These are phyloP conservation scores for Otolemur crassicaudatus DNA, from an alignment of 2,797 vertebrate genomes.

Conservation along the genomic window DNA sequence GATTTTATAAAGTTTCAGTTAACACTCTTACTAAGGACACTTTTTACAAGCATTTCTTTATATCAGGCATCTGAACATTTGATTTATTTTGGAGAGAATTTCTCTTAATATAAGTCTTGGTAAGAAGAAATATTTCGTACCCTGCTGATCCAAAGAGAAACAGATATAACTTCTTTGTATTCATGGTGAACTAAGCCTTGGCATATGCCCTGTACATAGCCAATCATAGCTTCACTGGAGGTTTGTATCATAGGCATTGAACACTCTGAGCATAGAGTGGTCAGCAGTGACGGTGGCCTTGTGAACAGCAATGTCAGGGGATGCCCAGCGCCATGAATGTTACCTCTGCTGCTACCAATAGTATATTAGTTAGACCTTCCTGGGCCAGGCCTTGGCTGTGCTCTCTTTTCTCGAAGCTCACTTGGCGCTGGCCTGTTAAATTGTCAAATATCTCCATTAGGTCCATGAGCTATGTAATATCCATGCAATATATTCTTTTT, in stretches of 20 bases:
- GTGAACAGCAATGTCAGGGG: background rate
- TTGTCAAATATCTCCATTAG: background rate
- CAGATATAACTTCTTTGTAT: background rate
- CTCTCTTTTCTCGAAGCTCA: background rate
- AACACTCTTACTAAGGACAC: background rate
- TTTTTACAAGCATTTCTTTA: background rate
- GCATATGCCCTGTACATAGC: background rate
- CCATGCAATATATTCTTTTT: background rate
- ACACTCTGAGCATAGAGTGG: background rate
- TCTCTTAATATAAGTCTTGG: background rate
- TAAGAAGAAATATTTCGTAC: background rate
- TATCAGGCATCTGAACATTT: background rate
- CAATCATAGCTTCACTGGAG: background rate
- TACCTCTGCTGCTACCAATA: background rate
- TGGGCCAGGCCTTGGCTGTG: background rate
- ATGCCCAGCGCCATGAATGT: background rate
- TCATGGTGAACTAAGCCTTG: background rate
- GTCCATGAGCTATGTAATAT: background rate
- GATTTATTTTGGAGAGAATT: background rate
- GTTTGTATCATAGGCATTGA: background rate
- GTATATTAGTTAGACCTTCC: background rate
- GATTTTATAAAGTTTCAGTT: background rate
- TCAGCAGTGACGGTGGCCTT: background rate
- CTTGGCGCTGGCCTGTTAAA: background rate
- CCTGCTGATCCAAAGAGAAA: background rate